Base-by-base conservation (phyloP, 2,888 invertebrate genomes). In the Vesta saturnalis region DNA sequence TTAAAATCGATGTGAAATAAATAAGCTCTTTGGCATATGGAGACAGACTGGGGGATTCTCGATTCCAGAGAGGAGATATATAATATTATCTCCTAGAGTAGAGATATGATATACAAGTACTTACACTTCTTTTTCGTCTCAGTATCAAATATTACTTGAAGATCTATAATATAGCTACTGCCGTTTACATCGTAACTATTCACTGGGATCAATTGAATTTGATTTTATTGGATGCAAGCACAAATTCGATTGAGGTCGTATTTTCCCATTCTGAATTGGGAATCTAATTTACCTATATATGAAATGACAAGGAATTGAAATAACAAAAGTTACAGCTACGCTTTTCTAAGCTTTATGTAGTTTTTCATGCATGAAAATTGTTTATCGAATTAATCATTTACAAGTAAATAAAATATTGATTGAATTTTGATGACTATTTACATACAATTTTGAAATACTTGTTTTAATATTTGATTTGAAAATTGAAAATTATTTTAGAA, bases 271-370 rank as follows among this genome's bases (percentile, higher is more conserved):
- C 66, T 63, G 65, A 60, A 66, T 60, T 43, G 65, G 59, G 35
- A 69, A 69, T 69, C 65, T 69, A 66, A 69, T 69, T 69, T 69
- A 57, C 66, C 69, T 60, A 69, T 66, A 69, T n/a, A n/a, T n/a
- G n/a, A 69, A 62, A 69, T 66, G 69, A 66, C 59, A 66, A 69
- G 64, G 61, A 69, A 61, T 57, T 57, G 58, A 69, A 65, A 69
- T 65, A 69, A 65, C 66, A 62, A 66, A 69, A 66, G 56, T 35
- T 58, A 43, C 64, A 59, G 57, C 47, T 63, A 57, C 57, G 63
- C 49, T 63, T 63, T 62, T 56, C 46, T 46, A 63, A 63, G 19
- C 47, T 63, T 63, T 39, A 39, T 39, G 16, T 1, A 52, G 2
- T 8, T 12, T 19, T 5, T 52, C 21, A 52, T 52, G 18, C n/a